These are phyloP conservation scores for Platalea minor DNA, from an alignment of 2,797 vertebrate species.

Conservation along the genomic window DNA sequence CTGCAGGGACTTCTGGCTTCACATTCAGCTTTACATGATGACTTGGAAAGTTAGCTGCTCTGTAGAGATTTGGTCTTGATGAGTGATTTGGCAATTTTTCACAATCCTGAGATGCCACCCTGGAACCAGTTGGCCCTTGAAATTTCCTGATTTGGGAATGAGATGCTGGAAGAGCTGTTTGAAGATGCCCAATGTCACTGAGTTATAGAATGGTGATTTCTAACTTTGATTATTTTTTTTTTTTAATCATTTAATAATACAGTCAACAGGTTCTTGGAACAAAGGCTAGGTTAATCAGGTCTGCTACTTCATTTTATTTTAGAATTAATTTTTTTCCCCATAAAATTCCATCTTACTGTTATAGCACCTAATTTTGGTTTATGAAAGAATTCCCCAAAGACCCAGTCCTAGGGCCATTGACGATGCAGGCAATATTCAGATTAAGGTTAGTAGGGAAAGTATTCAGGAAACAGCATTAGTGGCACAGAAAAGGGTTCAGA, in stretches of 20 bases:
- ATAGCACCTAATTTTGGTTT: not conserved
- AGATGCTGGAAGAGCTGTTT: not conserved
- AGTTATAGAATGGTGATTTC: not conserved
- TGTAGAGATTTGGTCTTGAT: not conserved
- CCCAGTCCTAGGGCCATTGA: not conserved
- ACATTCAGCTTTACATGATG: not conserved
- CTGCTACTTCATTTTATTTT: not conserved
- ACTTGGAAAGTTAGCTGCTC: not conserved
- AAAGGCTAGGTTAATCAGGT: not conserved
- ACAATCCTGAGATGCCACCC: not conserved
- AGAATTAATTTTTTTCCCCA: not conserved
- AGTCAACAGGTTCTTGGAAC: not conserved
- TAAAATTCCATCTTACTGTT: not conserved
- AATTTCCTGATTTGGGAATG: not conserved
- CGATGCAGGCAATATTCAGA: not conserved
- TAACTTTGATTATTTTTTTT: not conserved
- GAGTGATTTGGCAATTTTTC: not conserved
- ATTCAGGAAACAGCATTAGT: not conserved
- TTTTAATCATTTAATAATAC: not conserved
- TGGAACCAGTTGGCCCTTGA: not conserved
- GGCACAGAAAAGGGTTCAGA: not conserved
- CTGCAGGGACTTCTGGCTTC: not conserved
- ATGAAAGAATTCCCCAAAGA: not conserved
- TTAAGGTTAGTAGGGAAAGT: constrained; percentile 12
- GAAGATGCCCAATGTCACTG: not conserved